Conservation (phyloP, 2,113 vertebrate species). For the human (Homo sapiens) region GRCh38 chrX:106658501-106659000, state of each 20-base stretch:
- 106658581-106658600: not conserved
- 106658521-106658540: not conserved
- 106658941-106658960: not conserved
- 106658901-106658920: not conserved
- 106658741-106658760: not conserved
- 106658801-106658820: constrained; percentile 1
- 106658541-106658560: not conserved
- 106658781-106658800: not conserved
- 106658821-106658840: constrained; percentile 34
- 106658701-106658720: not conserved
- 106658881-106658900: not conserved
- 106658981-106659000: no score
- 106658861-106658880: not conserved
- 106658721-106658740: not conserved
- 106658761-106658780: not conserved
- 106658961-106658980: no score
- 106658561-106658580: not conserved
- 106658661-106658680: not conserved
- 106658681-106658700: not conserved
- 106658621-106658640: not conserved
- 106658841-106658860: constrained; percentile 1
- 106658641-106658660: not conserved
- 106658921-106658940: not conserved
- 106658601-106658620: not conserved
- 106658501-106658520: not conserved